Percentiles rank a stretch among this genome's conserved stretches.
These are phyloP conservation scores for Halocynthia roretzi DNA, from an alignment of 23 tunicate species.

Conservation along the genomic window DNA sequence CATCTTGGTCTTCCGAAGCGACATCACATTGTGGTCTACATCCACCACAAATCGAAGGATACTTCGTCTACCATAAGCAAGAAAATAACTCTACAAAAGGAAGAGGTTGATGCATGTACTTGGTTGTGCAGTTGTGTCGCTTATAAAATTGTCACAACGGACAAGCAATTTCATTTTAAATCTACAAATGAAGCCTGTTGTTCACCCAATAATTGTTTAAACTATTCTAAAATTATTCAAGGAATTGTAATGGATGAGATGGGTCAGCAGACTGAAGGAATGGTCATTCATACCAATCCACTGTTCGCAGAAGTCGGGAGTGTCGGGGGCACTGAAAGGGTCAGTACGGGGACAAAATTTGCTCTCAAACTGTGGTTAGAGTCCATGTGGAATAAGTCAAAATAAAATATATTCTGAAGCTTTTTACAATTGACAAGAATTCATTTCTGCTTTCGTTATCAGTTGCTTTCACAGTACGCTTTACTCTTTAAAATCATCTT, in stretches of 20 bases:
- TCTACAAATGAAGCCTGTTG: slow-evolving; percentile 1
- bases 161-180: slow-evolving; percentile 1
- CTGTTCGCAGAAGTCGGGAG: background rate
- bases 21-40: slow-evolving; percentile 60
- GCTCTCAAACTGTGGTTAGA: slow-evolving; percentile 67
- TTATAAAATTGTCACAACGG: slow-evolving; percentile 22
- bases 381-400: background rate
- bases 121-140: slow-evolving; percentile 48
- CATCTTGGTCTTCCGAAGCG: slow-evolving; percentile 28
- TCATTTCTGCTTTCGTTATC: too few relatives aligned
- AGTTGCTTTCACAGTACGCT: too few relatives aligned
- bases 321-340: slow-evolving; percentile 20
- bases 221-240: too few relatives aligned
- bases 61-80: slow-evolving; percentile 32
- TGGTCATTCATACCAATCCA: background rate
- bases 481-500: too few relatives aligned
- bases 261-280: slow-evolving; percentile 17
- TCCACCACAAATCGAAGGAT: slow-evolving; percentile 21
- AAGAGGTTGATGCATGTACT: slow-evolving; percentile 41
- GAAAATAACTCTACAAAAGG: slow-evolving; percentile 16
- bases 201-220: background rate
- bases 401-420: too few relatives aligned
- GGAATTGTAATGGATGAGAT: background rate
- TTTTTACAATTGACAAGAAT: too few relatives aligned
- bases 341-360: slow-evolving; percentile 73